These are phyloP conservation scores for Lithodes maja DNA, from an alignment of 2,888 invertebrate species.

Conservation along the genomic window DNA sequence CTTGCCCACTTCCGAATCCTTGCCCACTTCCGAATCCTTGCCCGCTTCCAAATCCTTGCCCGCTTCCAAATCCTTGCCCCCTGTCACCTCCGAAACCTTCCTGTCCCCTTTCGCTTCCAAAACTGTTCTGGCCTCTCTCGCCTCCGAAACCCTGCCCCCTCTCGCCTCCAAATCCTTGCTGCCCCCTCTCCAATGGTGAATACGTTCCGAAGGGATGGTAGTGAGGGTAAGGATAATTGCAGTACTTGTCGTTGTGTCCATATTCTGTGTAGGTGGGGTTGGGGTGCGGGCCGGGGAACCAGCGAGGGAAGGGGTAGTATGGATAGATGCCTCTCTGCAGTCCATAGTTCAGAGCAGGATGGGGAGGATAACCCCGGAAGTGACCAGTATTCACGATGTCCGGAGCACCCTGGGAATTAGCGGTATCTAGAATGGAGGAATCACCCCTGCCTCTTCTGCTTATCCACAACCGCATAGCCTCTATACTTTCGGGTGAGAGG, in stretches of 20 bases:
- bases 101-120: not conserved
- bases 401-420: not conserved
- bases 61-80: not conserved
- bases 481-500: not conserved
- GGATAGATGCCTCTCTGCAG: not conserved
- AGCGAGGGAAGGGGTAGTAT: not conserved
- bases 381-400: not conserved
- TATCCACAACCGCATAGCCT: not conserved
- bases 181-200: not conserved
- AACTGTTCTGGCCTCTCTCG: not conserved
- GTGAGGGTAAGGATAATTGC: not conserved
- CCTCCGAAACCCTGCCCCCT: not conserved
- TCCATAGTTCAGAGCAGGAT: not conserved
- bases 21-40: not conserved
- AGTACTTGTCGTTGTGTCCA: not conserved
- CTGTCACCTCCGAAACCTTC: not conserved
- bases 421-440: not conserved
- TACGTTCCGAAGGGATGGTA: not conserved
- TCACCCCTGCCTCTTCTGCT: not conserved
- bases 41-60: not conserved
- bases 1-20: not conserved
- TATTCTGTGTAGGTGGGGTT: not conserved
- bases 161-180: not conserved
- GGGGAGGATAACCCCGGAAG: not conserved
- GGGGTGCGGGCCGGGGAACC: not conserved